These are phyloP conservation scores for Plagodis pulveraria DNA, from an alignment of 2,888 invertebrate species.

Conservation along the genomic window DNA sequence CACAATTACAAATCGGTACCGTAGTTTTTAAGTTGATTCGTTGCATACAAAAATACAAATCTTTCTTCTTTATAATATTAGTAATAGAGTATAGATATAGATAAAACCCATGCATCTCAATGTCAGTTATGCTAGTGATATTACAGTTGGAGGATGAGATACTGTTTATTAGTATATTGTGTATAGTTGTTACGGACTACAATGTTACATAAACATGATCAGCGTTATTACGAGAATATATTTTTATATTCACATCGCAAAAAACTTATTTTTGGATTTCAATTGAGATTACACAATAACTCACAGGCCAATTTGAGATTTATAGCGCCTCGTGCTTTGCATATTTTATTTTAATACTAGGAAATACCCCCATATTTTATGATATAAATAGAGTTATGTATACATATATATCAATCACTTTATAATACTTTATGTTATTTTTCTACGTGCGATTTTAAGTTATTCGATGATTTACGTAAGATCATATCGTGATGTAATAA, in stretches of 20 bases:
- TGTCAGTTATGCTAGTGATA: no score
- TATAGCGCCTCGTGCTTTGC: neutral
- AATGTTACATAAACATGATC: constrained; percentile 27
- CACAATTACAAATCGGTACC: no score
- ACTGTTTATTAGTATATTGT: constrained; percentile 7
- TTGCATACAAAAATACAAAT: no score
- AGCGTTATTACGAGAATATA: constrained; percentile 28
- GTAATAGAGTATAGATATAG: no score
- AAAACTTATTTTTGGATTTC: constrained; percentile 12
- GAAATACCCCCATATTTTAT: neutral
- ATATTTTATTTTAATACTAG: neutral
- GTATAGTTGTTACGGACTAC: constrained; percentile 8
- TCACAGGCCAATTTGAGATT: neutral
- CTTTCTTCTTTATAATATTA: no score
- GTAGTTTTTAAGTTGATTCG: no score
- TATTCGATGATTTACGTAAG: neutral
- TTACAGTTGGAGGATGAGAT: constrained; percentile 8
- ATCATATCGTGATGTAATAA: no score
- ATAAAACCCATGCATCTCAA: neutral
- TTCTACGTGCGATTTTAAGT: neutral
- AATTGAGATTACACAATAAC: constrained; percentile 7
- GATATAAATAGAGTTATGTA: neutral
- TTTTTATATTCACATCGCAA: constrained; percentile 17
- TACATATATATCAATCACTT: neutral
- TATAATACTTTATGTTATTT: neutral